Conservation (phyloP, 2,797 vertebrate species). For the Hippocampus kuda region DNA sequence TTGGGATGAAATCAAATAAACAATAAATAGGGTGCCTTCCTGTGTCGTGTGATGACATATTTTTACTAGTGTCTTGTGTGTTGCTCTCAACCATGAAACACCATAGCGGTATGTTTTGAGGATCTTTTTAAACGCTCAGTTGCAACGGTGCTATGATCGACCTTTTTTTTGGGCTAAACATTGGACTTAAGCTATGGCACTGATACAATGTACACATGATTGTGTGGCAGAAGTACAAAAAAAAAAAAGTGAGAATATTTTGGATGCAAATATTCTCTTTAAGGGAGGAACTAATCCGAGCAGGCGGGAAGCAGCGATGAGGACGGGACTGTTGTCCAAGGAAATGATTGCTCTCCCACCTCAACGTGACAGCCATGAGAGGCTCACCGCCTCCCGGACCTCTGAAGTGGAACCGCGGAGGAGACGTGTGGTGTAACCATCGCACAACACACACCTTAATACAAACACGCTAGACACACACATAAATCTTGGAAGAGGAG, state of each 20-base stretch:
- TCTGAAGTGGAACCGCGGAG: slow-evolving; percentile 56
- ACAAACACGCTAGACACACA: neutral
- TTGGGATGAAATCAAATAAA: no score
- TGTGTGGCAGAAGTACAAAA: slow-evolving; percentile 16
- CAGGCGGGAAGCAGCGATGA: slow-evolving; percentile 56
- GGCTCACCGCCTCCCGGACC: slow-evolving; percentile 59
- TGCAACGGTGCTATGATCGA: no score
- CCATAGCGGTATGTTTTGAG: neutral
- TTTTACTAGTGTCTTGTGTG: no score
- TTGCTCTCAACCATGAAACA: no score
- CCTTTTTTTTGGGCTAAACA: neutral
- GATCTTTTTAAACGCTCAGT: no score
- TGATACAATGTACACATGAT: neutral
- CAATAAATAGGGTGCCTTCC: no score
- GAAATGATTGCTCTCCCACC: slow-evolving; percentile 63
- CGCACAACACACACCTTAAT: slow-evolving; percentile 23
- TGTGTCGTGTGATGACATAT: no score
- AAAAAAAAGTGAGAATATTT: slow-evolving; percentile 42
- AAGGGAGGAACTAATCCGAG: slow-evolving; percentile 65
- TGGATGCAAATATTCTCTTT: slow-evolving; percentile 58
- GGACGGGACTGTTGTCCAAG: slow-evolving; percentile 58
- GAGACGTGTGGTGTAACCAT: slow-evolving; percentile 48
- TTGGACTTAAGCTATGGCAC: neutral
- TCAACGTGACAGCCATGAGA: slow-evolving; percentile 71
- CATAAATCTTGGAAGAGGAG: slow-evolving; percentile 41